A percentile compares a stretch with the other conserved stretches of the same genome.
phyloP scores from a whole-genome alignment of 2,797 vertebrate species.

The Typhlichthys eigenmanni region DNA sequence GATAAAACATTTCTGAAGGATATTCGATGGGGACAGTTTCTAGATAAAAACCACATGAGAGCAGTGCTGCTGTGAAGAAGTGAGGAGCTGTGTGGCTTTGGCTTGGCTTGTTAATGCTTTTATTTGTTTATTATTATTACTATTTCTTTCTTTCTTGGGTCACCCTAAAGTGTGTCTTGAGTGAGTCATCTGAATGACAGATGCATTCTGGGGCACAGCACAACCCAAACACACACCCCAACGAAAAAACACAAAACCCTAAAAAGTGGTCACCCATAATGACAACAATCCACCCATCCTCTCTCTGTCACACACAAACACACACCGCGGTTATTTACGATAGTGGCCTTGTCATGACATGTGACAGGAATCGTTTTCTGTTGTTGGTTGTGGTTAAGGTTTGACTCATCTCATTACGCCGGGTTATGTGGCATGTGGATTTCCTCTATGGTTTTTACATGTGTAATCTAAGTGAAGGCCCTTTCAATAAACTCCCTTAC shows the following conservation, averaged over 20 bases:
- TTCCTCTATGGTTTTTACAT: constrained; percentile 27
- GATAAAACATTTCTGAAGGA: constrained; percentile 9
- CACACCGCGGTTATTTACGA: constrained; percentile 35
- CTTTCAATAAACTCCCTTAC: constrained; percentile 8
- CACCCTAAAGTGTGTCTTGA: constrained; percentile 60
- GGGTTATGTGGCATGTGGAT: constrained; percentile 28
- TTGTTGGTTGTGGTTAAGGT: constrained; percentile 33
- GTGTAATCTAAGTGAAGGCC: constrained; percentile 16
- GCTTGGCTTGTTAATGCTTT: constrained; percentile 49
- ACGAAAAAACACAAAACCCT: background rate
- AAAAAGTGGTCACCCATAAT: constrained; percentile 24
- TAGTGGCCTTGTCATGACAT: constrained; percentile 22
- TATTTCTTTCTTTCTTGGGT: constrained; percentile 55
- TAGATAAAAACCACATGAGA: constrained; percentile 49
- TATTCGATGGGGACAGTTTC: constrained; percentile 4
- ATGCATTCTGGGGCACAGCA: constrained; percentile 34
- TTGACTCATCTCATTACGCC: constrained; percentile 40
- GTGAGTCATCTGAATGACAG: constrained; percentile 61
- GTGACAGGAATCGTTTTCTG: constrained; percentile 20
- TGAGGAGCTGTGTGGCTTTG: constrained; percentile 39
- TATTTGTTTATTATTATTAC: constrained; percentile 40
- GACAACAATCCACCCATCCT: constrained; percentile 6
- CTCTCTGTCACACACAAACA: constrained; percentile 11
- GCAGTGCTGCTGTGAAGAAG: constrained; percentile 47
- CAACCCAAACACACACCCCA: constrained; percentile 31